A percentile compares a stretch with the other conserved stretches of the same genome.
Conservation (phyloP, 2,888 invertebrate species). For the Lasioglossum marginatum region DNA sequence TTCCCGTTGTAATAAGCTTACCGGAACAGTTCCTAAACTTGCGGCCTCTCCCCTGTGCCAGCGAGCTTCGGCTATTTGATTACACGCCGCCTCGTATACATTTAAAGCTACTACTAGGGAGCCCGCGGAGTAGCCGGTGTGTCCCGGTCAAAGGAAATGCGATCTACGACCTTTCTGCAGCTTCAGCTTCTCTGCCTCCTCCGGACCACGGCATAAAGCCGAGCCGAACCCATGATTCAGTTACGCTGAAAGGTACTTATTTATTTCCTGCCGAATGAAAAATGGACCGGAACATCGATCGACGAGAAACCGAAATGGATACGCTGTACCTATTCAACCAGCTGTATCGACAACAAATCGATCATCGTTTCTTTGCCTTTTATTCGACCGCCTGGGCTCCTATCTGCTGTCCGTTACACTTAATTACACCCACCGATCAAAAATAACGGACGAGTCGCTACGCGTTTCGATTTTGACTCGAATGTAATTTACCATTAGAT, state of each 20-base stretch:
- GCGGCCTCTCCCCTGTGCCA: slow-evolving; percentile 37
- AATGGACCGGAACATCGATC: not conserved
- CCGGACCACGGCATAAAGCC: not conserved
- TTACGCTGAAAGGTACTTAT: not conserved
- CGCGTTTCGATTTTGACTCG: not conserved
- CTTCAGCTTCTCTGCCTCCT: not conserved
- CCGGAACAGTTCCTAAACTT: slow-evolving; percentile 66
- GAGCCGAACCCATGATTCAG: not conserved
- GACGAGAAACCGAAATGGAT: not conserved
- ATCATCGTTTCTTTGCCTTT: not conserved
- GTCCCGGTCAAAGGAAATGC: slow-evolving; percentile 48
- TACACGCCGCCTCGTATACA: slow-evolving; percentile 55
- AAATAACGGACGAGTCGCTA: not conserved
- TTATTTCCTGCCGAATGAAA: slow-evolving; percentile 4
- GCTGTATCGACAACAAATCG: not conserved
- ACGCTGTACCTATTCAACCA: not conserved
- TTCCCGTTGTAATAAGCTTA: slow-evolving; percentile 64
- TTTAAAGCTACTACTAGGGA: slow-evolving; percentile 47
- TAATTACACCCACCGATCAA: not conserved
- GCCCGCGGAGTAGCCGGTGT: slow-evolving; percentile 23
- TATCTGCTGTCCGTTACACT: not conserved
- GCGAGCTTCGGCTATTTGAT: slow-evolving; percentile 60
- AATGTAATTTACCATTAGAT: not conserved
- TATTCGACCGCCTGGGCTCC: not conserved
- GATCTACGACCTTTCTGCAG: slow-evolving; percentile 16